Evolutionary conservation across 2,113 vertebrate genomes (phyloP), one percentile per base, ranked within the genome.

Genomic region (Oncorhynchus nerka): DNA sequence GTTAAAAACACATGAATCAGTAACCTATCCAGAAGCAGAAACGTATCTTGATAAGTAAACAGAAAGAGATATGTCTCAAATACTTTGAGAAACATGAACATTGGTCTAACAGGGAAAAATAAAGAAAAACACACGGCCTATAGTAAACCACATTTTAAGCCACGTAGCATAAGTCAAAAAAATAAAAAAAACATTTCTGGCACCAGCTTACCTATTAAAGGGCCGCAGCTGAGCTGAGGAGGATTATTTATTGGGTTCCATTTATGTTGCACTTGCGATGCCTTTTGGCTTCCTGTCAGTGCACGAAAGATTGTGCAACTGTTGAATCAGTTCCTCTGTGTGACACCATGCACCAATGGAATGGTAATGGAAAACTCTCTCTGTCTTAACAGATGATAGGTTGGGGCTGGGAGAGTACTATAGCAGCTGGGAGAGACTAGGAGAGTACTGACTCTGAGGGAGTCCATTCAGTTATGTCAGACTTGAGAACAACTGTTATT

Each of bases 271-370:
- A 74, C 71, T 74, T 68, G 74, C 68, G 73, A 34, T 28, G 49
- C 30, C 73, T 77, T 34, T 49, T 79, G 80, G 70, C 70, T 62
- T 32, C 19, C 20, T 78, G 59, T 84, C 71, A 77, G 75, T 69
- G 65, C 4, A 45, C n/a, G 64, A 81, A 51, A 39, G n/a, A 70
- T 82, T 76, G 85, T 76, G 55, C 67, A 86, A 86, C 78, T 32
- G 68, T 26, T 73, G 57, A 82, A 81, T 71, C 68, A 11, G 48
- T 45, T 79, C 65, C 51, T 62, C 51, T 45, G 28, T 73, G n/a
- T 71, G 55, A 78, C 64, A 71, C 65, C 26, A 59, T 72, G 64
- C 12, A 34, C 34, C 9, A 5, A 20, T 75, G 26, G 32, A 24
- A 78, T 11, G 15, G 70, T 71, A 81, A 75, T 45, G 39, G 39